phyloP scores from a whole-genome alignment of 35 echinoderm and acorn worm species.

The Apostichopus japonicus region DNA sequence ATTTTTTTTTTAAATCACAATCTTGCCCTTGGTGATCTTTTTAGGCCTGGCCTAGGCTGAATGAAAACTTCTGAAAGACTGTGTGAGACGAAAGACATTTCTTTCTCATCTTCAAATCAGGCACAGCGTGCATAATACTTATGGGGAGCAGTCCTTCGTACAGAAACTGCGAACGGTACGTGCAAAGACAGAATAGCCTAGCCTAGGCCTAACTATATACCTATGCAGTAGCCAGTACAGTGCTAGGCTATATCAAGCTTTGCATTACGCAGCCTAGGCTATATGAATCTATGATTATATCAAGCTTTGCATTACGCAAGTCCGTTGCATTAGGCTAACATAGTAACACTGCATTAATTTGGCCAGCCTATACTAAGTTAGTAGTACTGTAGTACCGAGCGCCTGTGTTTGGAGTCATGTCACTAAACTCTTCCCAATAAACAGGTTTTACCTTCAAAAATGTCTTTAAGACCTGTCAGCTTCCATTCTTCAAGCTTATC shows the following conservation, averaged over 20 bases:
- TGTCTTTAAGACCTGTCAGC: conserved; percentile 18
- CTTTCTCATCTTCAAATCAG: conserved; percentile 28
- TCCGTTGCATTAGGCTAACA: no score
- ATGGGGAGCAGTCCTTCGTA: neutral
- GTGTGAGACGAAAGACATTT: conserved; percentile 10
- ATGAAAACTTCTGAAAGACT: conserved; percentile 19
- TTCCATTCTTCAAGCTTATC: conserved; percentile 18
- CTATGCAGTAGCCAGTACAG: neutral
- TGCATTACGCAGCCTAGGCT: conserved; percentile 24
- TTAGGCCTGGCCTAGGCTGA: conserved; percentile 20
- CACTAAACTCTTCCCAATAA: conserved; percentile 25
- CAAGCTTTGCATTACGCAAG: no score
- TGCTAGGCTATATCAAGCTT: no score
- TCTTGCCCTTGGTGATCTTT: conserved; percentile 22
- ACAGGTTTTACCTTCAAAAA: no score
- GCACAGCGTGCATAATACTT: conserved; percentile 8
- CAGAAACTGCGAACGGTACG: neutral
- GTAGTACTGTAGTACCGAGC: no score
- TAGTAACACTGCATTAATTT: conserved; percentile 13
- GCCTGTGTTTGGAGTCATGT: no score
- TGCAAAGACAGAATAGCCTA: neutral
- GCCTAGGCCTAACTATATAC: conserved; percentile 9
- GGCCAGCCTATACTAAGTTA: neutral
- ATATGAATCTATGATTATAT: no score
- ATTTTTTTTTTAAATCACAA: conserved; percentile 23